Evolutionary conservation across 2,797 vertebrate genomes (phyloP), one percentile per base, ranked within the genome.

Genomic region (Cichlasoma orientale): DNA sequence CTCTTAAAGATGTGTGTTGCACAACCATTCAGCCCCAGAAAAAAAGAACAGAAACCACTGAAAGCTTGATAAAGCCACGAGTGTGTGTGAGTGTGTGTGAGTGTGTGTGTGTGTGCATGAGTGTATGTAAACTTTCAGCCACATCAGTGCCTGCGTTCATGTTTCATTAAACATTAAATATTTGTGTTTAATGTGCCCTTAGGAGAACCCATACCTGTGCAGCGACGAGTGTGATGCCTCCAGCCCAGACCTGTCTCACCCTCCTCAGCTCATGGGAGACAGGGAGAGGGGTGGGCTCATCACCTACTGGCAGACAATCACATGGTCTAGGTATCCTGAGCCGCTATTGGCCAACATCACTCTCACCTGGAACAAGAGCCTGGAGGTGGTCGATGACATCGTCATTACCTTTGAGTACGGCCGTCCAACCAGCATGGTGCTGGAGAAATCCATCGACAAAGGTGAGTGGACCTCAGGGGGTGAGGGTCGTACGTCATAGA

Each of bases 151-250:
- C 56, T 16, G 3, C 56, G 7, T 75, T 38, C 0, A 5, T 50
- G 61, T 29, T 68, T 50, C 19, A 27, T 29, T 38, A 38, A 12
- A 38, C 11, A 1, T 50, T 18, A n/a, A 7, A 66, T 25, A 19
- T 68, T 19, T 10, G 25, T 25, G 18, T 7, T 38, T 7, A 2
- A 29, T n/a, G 14, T 16, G 33, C 69, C 6, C 29, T 21, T 77
- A 92, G 98, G 98, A 98, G 61, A 99, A 99, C 92, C 98, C 98
- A 0, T 99, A 99, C 94, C 95, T 99, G 93, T 99, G 98, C 95
- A 99, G 98, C 81, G 98, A 98, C 2, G 98, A 99, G 91, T 99
- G 98, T 57, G 98, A 99, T 4, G 97, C 98, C 0, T 97, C 96
- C 73, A 99, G 97, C 79, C 96, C 97, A 0, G 98, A 99, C 84